phyloP scores from a whole-genome alignment of 2,113 vertebrate genomes.

The Gadus chalcogrammus region DNA sequence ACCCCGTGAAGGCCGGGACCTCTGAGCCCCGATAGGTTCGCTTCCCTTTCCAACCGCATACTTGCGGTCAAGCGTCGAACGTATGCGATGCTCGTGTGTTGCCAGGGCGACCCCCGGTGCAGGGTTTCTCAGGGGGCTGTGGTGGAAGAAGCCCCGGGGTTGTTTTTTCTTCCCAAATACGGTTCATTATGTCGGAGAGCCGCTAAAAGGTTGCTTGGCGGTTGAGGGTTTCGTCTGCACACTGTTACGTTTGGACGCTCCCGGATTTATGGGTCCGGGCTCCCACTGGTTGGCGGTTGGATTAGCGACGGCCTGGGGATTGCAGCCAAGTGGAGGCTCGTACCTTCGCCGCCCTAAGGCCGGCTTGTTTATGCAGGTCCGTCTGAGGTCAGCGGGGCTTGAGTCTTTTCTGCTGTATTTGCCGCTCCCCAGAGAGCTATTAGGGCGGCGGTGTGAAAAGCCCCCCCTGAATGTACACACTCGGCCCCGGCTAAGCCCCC shows the following conservation, averaged over 20 bases:
- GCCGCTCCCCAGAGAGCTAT: constrained; percentile 66
- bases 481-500: constrained; percentile 48
- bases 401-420: constrained; percentile 69
- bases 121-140: too few relatives aligned
- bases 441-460: constrained; percentile 69
- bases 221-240: constrained; percentile 21
- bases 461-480: constrained; percentile 57
- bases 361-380: constrained; percentile 52
- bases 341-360: constrained; percentile 13
- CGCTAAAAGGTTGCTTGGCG: too few relatives aligned
- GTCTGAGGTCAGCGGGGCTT: constrained; percentile 54
- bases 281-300: constrained; percentile 30
- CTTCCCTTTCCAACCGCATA: too few relatives aligned
- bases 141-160: too few relatives aligned
- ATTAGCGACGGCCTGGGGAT: constrained; percentile 30
- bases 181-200: too few relatives aligned
- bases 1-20: too few relatives aligned
- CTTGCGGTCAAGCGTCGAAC: too few relatives aligned
- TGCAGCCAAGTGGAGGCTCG: constrained; percentile 28
- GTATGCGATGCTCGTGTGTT: too few relatives aligned
- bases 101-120: too few relatives aligned
- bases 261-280: not conserved
- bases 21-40: too few relatives aligned
- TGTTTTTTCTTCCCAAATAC: too few relatives aligned
- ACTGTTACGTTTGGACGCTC: constrained; percentile 18